phyloP scores from a whole-genome alignment of 2,888 invertebrate species.

The Argynnis bischoffii region DNA sequence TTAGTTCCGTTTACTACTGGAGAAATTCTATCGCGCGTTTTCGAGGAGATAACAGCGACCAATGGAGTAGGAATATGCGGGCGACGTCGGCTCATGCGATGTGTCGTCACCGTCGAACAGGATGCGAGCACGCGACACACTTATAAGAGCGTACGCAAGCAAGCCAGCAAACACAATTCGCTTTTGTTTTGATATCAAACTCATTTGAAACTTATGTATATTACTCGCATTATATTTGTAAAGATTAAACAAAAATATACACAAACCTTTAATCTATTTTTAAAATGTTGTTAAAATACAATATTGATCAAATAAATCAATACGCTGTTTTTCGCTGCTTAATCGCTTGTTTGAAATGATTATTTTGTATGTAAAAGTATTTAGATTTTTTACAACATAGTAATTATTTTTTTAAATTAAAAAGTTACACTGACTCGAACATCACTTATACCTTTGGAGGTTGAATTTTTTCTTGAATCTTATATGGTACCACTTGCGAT shows the following conservation, averaged over 20 bases:
- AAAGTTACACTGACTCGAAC: too few relatives aligned
- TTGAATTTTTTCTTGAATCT: too few relatives aligned
- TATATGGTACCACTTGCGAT: too few relatives aligned
- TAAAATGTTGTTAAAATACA: not conserved
- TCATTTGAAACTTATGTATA: conserved; percentile 17
- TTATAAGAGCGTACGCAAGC: conserved; percentile 34
- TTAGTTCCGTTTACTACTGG: conserved; percentile 68
- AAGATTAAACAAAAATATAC: not conserved
- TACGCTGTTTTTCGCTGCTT: too few relatives aligned
- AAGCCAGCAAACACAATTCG: conserved; percentile 24
- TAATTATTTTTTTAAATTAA: too few relatives aligned
- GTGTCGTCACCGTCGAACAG: conserved; percentile 72
- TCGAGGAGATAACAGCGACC: conserved; percentile 71
- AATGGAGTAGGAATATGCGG: conserved; percentile 66
- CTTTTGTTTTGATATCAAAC: conserved; percentile 36
- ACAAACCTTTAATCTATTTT: not conserved
- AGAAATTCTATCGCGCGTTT: conserved; percentile 76
- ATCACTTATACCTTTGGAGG: too few relatives aligned
- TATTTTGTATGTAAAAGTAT: too few relatives aligned
- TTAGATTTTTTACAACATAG: too few relatives aligned
- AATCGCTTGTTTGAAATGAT: too few relatives aligned
- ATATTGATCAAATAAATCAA: too few relatives aligned
- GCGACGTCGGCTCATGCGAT: conserved; percentile 74
- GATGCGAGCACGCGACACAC: conserved; percentile 72
- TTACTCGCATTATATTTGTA: too few relatives aligned